These are phyloP conservation scores for Leptobrachium ailaonicum DNA, from an alignment of 2,113 vertebrate species.

Conservation along the genomic window DNA sequence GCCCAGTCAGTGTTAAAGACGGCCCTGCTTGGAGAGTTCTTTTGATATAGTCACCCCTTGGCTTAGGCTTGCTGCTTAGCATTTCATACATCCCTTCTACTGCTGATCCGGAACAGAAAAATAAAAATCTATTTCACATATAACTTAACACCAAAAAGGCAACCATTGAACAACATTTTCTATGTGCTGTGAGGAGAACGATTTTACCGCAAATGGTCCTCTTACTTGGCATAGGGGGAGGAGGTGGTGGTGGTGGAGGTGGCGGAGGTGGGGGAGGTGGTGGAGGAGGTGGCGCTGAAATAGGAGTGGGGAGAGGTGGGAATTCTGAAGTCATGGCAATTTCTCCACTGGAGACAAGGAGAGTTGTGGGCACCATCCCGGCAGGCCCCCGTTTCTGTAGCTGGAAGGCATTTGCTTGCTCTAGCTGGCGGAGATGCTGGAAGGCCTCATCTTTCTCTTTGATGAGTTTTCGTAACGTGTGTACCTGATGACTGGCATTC, in stretches of 20 bases:
- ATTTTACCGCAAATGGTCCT: slow-evolving; percentile 7
- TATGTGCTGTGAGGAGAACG: no score
- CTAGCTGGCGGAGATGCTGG: slow-evolving; percentile 76
- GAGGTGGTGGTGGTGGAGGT: slow-evolving; percentile 79
- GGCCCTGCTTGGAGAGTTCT: no score
- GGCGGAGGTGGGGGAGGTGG: slow-evolving; percentile 64
- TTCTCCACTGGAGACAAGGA: slow-evolving; percentile 50
- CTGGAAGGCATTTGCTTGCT: slow-evolving; percentile 67
- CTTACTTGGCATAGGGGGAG: slow-evolving; percentile 68
- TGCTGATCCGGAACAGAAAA: no score
- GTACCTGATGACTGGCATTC: slow-evolving; percentile 87
- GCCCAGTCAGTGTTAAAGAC: no score
- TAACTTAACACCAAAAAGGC: no score
- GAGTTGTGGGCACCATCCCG: slow-evolving; percentile 49
- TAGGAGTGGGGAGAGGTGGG: slow-evolving; percentile 21
- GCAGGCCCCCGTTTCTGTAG: slow-evolving; percentile 66
- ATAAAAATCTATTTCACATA: no score
- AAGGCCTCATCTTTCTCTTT: slow-evolving; percentile 93
- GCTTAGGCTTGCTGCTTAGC: no score
- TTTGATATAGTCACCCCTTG: no score
- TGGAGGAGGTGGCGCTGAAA: slow-evolving; percentile 57
- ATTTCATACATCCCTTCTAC: no score
- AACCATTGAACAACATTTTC: no score
- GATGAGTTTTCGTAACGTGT: slow-evolving; percentile 85
- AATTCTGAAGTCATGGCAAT: slow-evolving; percentile 22